These are phyloP conservation scores for Oreortyx pictus DNA, from an alignment of 2,797 vertebrate species.

Conservation along the genomic window DNA sequence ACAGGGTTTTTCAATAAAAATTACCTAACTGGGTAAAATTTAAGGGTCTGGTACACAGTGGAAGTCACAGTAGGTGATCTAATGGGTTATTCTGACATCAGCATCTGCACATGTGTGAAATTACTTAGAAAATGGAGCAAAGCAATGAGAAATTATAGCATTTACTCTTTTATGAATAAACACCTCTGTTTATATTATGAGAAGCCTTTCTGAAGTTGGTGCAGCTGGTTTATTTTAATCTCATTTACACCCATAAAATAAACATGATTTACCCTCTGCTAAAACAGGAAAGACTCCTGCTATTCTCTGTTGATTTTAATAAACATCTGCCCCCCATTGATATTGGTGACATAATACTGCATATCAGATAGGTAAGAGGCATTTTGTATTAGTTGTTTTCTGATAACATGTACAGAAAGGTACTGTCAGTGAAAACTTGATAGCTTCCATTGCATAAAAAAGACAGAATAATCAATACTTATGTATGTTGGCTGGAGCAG, in stretches of 20 bases:
- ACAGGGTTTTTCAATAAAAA: background rate
- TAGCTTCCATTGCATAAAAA: background rate
- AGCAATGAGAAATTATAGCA: background rate
- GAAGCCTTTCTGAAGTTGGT: background rate
- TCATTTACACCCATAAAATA: slow-evolving; percentile 24
- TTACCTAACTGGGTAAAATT: background rate
- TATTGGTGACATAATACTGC: background rate
- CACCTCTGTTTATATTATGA: background rate
- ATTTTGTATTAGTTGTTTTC: background rate
- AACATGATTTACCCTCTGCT: background rate
- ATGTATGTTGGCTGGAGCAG: background rate
- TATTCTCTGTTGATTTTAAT: slow-evolving; percentile 43
- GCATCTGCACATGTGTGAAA: background rate
- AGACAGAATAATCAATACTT: background rate
- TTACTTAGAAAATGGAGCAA: background rate
- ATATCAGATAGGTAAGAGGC: background rate
- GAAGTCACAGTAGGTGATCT: background rate
- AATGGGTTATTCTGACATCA: background rate
- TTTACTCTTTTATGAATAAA: slow-evolving; percentile 23
- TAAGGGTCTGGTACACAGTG: background rate
- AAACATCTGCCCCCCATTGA: background rate
- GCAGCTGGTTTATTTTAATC: slow-evolving; percentile 7
- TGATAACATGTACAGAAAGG: background rate
- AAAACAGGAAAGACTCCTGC: background rate
- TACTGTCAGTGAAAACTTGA: slow-evolving; percentile 7